These are phyloP conservation scores for Eriosoma lanigerum DNA, from an alignment of 1,140 invertebrate species.

Conservation along the genomic window DNA sequence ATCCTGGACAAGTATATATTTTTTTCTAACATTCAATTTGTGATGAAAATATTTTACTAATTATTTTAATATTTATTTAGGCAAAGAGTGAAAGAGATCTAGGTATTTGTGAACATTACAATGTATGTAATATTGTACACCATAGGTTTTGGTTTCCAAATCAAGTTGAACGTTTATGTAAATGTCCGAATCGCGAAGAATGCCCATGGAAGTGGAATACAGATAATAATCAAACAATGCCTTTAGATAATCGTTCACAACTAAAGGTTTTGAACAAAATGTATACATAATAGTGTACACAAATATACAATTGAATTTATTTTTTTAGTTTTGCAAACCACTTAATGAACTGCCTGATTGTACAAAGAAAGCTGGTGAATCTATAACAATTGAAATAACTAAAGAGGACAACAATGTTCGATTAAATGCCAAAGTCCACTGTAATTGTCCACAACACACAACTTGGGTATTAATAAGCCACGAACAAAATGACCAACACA, in stretches of 20 bases:
- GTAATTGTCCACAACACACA: conserved; percentile 34
- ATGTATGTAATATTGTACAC: conserved; percentile 63
- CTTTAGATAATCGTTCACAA: conserved; percentile 61
- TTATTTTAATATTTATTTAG: conserved; percentile 55
- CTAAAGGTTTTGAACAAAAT: conserved; percentile 60
- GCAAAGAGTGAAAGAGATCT: conserved; percentile 62
- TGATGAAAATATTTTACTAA: background rate
- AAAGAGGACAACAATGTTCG: conserved; percentile 54
- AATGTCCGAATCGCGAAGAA: conserved; percentile 62
- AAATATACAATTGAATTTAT: conserved; percentile 27
- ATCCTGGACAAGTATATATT: conserved; percentile 56
- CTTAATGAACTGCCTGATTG: conserved; percentile 53
- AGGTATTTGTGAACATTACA: conserved; percentile 59
- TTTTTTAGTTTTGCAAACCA: conserved; percentile 57
- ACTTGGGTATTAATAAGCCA: conserved; percentile 27
- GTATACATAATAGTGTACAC: background rate
- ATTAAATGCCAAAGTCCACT: conserved; percentile 18
- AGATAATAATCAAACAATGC: conserved; percentile 58
- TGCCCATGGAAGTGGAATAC: conserved; percentile 61
- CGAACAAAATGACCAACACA: conserved; percentile 41
- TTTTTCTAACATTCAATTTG: background rate
- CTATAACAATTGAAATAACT: conserved; percentile 53
- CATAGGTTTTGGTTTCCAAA: conserved; percentile 62
- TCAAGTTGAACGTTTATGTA: conserved; percentile 62
- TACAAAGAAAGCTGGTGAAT: conserved; percentile 52